Base-by-base conservation (phyloP, 2,113 vertebrate species). In the Psettodes erumei region DNA sequence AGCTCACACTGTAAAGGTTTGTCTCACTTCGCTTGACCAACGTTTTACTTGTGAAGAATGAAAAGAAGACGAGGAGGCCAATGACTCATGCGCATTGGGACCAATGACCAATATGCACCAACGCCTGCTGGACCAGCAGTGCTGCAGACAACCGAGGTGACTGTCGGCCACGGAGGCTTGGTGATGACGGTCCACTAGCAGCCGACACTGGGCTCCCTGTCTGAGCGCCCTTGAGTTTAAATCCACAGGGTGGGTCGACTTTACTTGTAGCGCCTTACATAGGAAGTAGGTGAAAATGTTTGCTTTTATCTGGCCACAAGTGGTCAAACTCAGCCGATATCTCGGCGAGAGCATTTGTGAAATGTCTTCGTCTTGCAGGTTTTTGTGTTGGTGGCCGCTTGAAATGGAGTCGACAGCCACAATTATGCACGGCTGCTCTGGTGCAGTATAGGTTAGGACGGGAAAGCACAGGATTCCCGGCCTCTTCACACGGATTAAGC, bases 351-450 rank as follows among this genome's bases (percentile, higher is more conserved):
- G 27, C 69, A 78, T 78, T 83, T 82, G 33, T 43, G 47, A 75
- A 66, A 64, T 47, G 23, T 50, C 55, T 48, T 59, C 45, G 66
- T 62, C n/a, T 83, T 75, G 42, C 32, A 79, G 64, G 50, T 80
- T 71, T 80, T 71, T 75, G 74, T n/a, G 16, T 51, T 58, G 64
- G 53, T 32, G 78, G 63, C 66, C 62, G 48, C 53, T 84, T 82
- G 70, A 83, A 74, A 84, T 47, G 35, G 62, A 63, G 72, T 5
- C 15, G 63, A 87, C 48, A 28, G 33, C 77, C 83, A 81, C 80
- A 89, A 78, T 83, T 75, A 84, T 83, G 81, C 77, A 79, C 53
- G 76, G 74, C 73, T 75, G 51, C 58, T 71, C 77, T 75, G 59
- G 30, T 48, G 63, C 61, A 25, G 55, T 21, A 50, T n/a, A 79